phyloP scores from a whole-genome alignment of 2,113 vertebrate species.

The Ceyx cyanopectus region DNA sequence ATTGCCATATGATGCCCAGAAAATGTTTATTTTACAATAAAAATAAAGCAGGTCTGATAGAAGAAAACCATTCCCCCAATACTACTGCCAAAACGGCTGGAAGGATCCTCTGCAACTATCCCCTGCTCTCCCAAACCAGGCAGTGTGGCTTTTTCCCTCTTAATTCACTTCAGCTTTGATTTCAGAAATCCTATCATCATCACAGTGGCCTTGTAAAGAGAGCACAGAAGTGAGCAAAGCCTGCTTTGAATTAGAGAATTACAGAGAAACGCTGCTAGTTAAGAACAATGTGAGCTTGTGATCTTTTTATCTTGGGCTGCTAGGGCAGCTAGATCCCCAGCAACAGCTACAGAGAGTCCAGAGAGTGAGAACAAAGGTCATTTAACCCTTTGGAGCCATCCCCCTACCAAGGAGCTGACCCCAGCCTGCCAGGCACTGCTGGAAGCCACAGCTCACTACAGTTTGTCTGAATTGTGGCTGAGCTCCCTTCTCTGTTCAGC shows the following conservation, averaged over 20 bases:
- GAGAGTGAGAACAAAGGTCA: constrained; percentile 9
- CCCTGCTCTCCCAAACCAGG: background rate
- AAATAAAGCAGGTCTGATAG: constrained; percentile 59
- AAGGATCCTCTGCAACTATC: constrained; percentile 44
- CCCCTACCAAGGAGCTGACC: background rate
- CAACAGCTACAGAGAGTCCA: background rate
- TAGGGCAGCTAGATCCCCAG: background rate
- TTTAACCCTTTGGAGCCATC: background rate
- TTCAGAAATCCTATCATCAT: constrained; percentile 72
- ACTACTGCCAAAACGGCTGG: background rate
- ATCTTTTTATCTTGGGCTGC: constrained; percentile 54
- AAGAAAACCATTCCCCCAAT: constrained; percentile 18
- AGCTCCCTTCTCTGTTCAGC: background rate
- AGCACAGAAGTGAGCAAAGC: constrained; percentile 65
- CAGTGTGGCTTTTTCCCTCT: constrained; percentile 21
- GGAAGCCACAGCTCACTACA: background rate
- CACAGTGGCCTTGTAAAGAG: constrained; percentile 44
- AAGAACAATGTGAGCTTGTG: constrained; percentile 59
- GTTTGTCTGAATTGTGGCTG: background rate
- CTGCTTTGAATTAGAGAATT: constrained; percentile 72
- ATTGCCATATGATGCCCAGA: constrained; percentile 34
- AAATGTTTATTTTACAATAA: constrained; percentile 61
- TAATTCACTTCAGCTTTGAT: constrained; percentile 74
- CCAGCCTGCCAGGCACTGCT: background rate
- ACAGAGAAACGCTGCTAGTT: constrained; percentile 50